Conservation (phyloP, 1,140 invertebrate species). For the Cydia amplana region DNA sequence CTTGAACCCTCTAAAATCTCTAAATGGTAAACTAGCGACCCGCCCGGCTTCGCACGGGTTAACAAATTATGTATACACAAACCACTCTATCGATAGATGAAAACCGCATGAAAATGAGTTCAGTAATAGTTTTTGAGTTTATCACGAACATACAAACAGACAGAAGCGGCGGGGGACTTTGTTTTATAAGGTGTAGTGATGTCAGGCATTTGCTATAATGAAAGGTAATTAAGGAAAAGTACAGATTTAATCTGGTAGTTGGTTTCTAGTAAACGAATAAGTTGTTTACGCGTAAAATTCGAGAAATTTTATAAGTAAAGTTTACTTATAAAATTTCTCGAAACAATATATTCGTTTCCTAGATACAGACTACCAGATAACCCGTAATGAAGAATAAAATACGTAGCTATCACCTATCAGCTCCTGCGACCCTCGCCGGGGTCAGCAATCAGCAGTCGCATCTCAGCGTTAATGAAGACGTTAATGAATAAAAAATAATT, state of each 20-base stretch:
- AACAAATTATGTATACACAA: no score
- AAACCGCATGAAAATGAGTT: no score
- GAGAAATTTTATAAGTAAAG: neutral
- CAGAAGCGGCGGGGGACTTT: no score
- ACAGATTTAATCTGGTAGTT: neutral
- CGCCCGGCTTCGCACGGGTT: no score
- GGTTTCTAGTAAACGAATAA: neutral
- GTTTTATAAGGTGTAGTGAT: no score
- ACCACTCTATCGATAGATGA: no score
- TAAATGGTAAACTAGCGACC: no score
- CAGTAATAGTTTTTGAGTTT: no score
- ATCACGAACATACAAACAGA: no score
- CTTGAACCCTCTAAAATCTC: no score
- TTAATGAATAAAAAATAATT: constrained; percentile 27
- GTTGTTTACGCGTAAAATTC: neutral
- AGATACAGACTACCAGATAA: neutral
- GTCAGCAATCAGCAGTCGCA: constrained; percentile 7
- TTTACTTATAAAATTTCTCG: neutral
- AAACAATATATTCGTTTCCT: neutral
- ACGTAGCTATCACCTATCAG: neutral
- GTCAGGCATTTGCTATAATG: no score
- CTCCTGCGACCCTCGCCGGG: neutral
- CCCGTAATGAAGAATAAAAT: neutral
- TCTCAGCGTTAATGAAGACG: neutral
- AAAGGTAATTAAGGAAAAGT: no score